Conservation (phyloP, 2,888 invertebrate species). For the Junonia oenone region DNA sequence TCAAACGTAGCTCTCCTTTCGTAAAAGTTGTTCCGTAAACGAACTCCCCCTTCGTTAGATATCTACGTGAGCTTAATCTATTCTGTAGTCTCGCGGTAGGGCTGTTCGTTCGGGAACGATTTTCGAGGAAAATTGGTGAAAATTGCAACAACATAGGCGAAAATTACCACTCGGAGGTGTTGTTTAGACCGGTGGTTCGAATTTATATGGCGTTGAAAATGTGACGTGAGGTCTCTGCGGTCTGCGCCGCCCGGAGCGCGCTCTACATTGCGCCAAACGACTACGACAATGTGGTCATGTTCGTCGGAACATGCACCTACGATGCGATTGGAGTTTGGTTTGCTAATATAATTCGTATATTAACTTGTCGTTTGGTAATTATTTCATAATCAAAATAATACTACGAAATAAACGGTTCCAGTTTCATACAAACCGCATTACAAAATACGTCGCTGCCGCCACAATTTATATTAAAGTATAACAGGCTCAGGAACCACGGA, state of each 20-base stretch:
- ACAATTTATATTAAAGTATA: not conserved
- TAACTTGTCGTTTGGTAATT: not conserved
- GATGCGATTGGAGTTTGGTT: slow-evolving; percentile 18
- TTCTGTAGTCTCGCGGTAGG: slow-evolving; percentile 47
- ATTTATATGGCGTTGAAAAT: slow-evolving; percentile 59
- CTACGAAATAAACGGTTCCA: not conserved
- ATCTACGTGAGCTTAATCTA: slow-evolving; percentile 78
- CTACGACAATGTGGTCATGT: slow-evolving; percentile 35
- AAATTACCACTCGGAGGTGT: slow-evolving; percentile 71
- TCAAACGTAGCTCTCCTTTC: slow-evolving; percentile 71
- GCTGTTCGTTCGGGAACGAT: slow-evolving; percentile 58
- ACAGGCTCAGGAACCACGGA: not conserved
- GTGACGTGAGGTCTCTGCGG: slow-evolving; percentile 50
- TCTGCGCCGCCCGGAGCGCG: slow-evolving; percentile 34
- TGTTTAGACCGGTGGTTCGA: slow-evolving; percentile 58
- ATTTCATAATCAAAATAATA: not conserved
- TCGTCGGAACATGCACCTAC: slow-evolving; percentile 23
- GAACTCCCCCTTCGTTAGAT: slow-evolving; percentile 75
- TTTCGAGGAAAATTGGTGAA: slow-evolving; percentile 70
- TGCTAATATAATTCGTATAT: not conserved
- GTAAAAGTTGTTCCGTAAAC: slow-evolving; percentile 73
- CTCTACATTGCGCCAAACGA: slow-evolving; percentile 28
- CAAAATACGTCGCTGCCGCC: not conserved
- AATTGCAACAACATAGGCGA: slow-evolving; percentile 74
- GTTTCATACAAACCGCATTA: not conserved